phyloP scores from a whole-genome alignment of 1,140 invertebrate species.

The Caenorhabditis latens region DNA sequence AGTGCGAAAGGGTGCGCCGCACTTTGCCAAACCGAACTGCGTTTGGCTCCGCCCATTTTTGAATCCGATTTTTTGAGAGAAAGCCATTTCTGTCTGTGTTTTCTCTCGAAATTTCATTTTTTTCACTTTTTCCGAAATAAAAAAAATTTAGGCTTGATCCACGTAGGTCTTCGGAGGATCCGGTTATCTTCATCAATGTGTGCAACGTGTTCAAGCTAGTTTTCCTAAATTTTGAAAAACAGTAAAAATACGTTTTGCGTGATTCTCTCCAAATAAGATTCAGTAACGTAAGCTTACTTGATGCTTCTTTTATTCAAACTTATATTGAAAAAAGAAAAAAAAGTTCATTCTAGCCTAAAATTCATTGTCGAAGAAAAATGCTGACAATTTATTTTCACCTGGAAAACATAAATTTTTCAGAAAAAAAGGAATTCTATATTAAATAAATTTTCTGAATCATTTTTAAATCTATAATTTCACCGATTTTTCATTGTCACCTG shows the following conservation, averaged over 20 bases:
- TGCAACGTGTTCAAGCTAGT: not conserved
- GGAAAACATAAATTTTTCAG: no score
- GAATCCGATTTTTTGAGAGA: not conserved
- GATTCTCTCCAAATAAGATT: not conserved
- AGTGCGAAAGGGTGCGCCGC: slow-evolving; percentile 7
- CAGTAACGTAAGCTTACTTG: no score
- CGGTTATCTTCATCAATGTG: no score
- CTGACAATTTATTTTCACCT: slow-evolving; percentile 3
- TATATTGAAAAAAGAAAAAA: no score
- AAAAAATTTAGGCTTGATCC: not conserved
- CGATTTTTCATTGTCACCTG: no score
- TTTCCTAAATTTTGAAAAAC: not conserved
- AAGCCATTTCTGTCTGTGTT: not conserved
- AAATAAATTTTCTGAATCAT: no score
- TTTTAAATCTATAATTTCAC: no score
- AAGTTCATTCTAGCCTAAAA: no score
- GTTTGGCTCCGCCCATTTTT: slow-evolving; percentile 8
- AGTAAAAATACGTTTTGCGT: not conserved
- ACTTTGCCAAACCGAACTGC: not conserved
- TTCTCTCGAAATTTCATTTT: not conserved
- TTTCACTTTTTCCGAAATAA: not conserved
- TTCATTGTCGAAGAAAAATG: not conserved
- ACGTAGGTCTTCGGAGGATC: not conserved
- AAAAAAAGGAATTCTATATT: no score
- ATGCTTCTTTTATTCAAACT: no score